phyloP scores from a whole-genome alignment of 2,888 invertebrate genomes.

The Nephrotoma appendiculata region DNA sequence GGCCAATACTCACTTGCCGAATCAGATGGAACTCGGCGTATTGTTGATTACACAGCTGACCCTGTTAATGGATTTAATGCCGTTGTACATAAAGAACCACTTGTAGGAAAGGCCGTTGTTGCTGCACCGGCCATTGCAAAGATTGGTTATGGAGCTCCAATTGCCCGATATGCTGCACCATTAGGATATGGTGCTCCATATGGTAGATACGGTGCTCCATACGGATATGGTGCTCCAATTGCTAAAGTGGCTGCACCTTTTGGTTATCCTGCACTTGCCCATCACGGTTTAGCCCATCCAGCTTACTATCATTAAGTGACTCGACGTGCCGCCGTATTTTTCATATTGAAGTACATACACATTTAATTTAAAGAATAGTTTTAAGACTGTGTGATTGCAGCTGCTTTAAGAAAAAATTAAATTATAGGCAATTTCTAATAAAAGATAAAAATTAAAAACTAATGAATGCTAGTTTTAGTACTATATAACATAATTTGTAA shows the following conservation, averaged over 20 bases:
- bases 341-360: neutral
- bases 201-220: neutral
- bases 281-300: neutral
- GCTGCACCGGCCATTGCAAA: slow-evolving; percentile 10
- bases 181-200: neutral
- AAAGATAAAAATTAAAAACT: neutral
- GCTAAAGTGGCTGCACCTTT: neutral
- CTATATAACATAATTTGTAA: too few relatives aligned
- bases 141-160: slow-evolving; percentile 8
- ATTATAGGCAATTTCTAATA: neutral
- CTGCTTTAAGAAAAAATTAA: neutral
- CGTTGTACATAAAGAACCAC: slow-evolving; percentile 37
- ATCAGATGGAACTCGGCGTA: slow-evolving; percentile 39
- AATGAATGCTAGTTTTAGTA: too few relatives aligned
- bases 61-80: slow-evolving; percentile 43
- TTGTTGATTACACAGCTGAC: slow-evolving; percentile 42
- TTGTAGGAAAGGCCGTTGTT: slow-evolving; percentile 19
- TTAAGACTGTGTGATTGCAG: neutral
- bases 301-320: neutral
- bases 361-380: neutral
- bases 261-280: neutral
- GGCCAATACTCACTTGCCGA: slow-evolving; percentile 39
- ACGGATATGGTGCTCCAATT: neutral
- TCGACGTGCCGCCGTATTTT: neutral
- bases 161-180: neutral